Percentiles rank a stretch among this genome's conserved stretches.
These are phyloP conservation scores for Laterallus jamaicensis DNA, from an alignment of 2,113 vertebrate species.

Conservation along the genomic window DNA sequence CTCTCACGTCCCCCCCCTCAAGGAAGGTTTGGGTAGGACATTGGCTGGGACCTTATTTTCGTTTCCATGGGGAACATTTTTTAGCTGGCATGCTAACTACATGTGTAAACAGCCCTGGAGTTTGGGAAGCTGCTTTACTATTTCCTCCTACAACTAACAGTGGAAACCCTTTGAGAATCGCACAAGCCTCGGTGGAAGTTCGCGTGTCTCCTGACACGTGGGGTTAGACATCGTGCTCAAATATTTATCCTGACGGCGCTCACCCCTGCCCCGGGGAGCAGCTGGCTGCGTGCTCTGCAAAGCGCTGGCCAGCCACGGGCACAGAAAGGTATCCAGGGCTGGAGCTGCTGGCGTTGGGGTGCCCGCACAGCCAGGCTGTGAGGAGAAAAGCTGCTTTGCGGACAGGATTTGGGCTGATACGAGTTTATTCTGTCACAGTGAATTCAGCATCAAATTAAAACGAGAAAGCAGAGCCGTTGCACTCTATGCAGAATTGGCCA, in stretches of 20 bases:
- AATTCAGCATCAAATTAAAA: background rate
- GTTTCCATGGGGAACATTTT: constrained; percentile 64
- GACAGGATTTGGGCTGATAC: background rate
- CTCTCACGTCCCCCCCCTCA: background rate
- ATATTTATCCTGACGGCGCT: background rate
- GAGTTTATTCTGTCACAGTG: background rate
- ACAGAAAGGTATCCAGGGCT: background rate
- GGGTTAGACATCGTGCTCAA: constrained; percentile 4
- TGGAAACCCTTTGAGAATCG: constrained; percentile 57
- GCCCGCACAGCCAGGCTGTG: background rate
- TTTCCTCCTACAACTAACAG: constrained; percentile 63
- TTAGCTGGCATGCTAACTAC: constrained; percentile 53
- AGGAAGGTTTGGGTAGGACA: background rate
- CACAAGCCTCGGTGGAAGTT: background rate
- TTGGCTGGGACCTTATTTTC: constrained; percentile 68
- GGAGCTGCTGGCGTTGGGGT: background rate
- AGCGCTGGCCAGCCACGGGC: background rate
- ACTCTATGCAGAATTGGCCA: background rate
- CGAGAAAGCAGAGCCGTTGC: background rate
- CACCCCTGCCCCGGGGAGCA: background rate
- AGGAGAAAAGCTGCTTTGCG: background rate
- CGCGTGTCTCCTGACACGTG: background rate
- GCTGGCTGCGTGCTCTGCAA: background rate
- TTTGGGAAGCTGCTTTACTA: constrained; percentile 53
- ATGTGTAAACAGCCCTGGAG: constrained; percentile 57